Percentiles rank a stretch among this genome's conserved stretches.
These are phyloP conservation scores for Thaleichthys pacificus DNA, from an alignment of 2,797 vertebrate genomes.

Conservation along the genomic window DNA sequence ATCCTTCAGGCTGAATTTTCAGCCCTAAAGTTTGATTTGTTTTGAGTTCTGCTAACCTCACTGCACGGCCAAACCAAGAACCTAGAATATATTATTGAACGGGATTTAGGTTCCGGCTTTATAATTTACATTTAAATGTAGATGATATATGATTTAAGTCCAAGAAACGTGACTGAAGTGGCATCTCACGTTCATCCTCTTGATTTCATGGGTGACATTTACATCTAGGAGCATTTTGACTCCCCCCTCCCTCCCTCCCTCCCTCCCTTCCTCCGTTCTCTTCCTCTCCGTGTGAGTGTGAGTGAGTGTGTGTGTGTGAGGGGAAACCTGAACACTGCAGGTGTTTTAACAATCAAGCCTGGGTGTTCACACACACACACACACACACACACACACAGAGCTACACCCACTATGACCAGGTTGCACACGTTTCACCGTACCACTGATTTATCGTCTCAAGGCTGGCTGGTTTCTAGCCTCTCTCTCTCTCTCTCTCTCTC, in stretches of 20 bases:
- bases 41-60: too few species aligned
- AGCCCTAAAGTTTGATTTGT: too few species aligned
- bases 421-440: slow-evolving; percentile 19
- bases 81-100: too few species aligned
- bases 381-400: slow-evolving; percentile 8
- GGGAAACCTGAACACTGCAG: slow-evolving; percentile 12
- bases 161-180: background rate
- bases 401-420: slow-evolving; percentile 13
- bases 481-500: too few species aligned
- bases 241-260: background rate
- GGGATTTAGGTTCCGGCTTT: too few species aligned
- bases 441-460: too few species aligned
- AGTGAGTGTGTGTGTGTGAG: too few species aligned
- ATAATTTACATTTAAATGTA: too few species aligned
- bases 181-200: too few species aligned
- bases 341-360: slow-evolving; percentile 10
- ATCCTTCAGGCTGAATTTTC: too few species aligned
- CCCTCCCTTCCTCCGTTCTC: background rate
- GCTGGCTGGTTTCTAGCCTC: too few species aligned
- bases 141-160: background rate
- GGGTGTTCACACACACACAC: slow-evolving; percentile 3
- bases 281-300: background rate
- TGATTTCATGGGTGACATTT: background rate
- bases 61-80: too few species aligned
- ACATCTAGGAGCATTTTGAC: background rate